Conservation (phyloP, 2,888 invertebrate genomes). For the Colletes collaris region DNA sequence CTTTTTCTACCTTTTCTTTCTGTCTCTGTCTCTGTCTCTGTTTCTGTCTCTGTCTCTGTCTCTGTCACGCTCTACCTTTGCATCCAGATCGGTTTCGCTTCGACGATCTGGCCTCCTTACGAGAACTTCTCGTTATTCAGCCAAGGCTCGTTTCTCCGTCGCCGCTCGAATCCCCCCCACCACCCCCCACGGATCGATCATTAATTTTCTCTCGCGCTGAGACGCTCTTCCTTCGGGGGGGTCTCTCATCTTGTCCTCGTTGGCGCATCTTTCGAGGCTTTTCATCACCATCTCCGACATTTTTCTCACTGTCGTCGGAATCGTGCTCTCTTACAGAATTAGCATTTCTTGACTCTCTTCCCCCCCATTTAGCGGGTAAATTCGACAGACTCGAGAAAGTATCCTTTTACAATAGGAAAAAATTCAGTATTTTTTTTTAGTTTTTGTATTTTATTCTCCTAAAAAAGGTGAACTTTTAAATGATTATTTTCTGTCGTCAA, state of each 20-base stretch:
- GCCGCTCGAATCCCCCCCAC: conserved; percentile 46
- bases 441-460: too few relatives aligned
- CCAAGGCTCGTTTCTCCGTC: conserved; percentile 45
- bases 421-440: too few relatives aligned
- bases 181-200: conserved; percentile 42
- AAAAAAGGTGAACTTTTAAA: too few relatives aligned
- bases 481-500: too few relatives aligned
- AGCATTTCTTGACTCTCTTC: background rate
- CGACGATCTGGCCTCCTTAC: conserved; percentile 68
- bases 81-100: conserved; percentile 68
- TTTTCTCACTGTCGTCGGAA: background rate
- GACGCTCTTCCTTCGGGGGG: background rate
- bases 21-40: conserved; percentile 6
- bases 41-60: conserved; percentile 16
- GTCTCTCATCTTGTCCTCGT: conserved; percentile 1
- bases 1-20: conserved; percentile 11
- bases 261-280: conserved; percentile 1
- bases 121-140: conserved; percentile 48
- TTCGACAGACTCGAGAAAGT: too few relatives aligned
- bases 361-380: too few relatives aligned
- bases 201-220: conserved; percentile 41
- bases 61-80: conserved; percentile 30
- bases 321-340: background rate
- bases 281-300: conserved; percentile 4
- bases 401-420: too few relatives aligned